Base-by-base conservation (phyloP, 2,113 vertebrate genomes). In the Seriola quinqueradiata region DNA sequence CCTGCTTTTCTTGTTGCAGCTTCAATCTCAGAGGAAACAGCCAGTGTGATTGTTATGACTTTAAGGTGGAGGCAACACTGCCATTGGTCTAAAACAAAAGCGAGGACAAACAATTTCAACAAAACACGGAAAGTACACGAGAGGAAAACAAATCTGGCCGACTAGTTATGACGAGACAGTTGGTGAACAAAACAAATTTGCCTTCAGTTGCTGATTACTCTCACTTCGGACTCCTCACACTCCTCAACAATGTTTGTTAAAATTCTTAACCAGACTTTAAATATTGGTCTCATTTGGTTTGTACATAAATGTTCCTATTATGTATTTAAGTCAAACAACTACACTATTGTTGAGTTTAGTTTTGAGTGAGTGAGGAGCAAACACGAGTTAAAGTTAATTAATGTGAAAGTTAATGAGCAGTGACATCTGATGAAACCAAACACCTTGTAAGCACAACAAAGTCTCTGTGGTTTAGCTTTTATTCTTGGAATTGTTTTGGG, bases 21-120 rank as follows among this genome's bases (percentile, higher is more conserved):
- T 60, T 52, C 75, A 70, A 32, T 66, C 79, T 46, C 32, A 17
- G 28, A 71, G 54, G 38, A 28, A 66, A 48, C 61, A 40, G 16
- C 34, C 40, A 11, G 23, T 44, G 11, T 76, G 23, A 66, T 66
- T 8, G 72, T 40, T 44, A 28, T 21, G 60, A 34, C 57, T 79
- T 72, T 58, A 42, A 34, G 19, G 40, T 38, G 61, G 40, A 59
- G 4, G n/a, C 40, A 17, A 4, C 25, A 12, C 21, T 50, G 44
- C 25, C 8, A 32, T 16, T 52, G 48, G 3, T 0, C 1, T 38
- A 52, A 70, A 7, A 50, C 66, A 52, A 19, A 50, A 28, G 16
- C 9, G 58, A 34, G 28, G 34, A 60, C 58, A 60, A 34, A 25
- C 25, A 4, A 12, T 4, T 19, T 21, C 32, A 36, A 38, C 32